phyloP scores from a whole-genome alignment of 2,113 vertebrate species.

The Plecotus auritus region DNA sequence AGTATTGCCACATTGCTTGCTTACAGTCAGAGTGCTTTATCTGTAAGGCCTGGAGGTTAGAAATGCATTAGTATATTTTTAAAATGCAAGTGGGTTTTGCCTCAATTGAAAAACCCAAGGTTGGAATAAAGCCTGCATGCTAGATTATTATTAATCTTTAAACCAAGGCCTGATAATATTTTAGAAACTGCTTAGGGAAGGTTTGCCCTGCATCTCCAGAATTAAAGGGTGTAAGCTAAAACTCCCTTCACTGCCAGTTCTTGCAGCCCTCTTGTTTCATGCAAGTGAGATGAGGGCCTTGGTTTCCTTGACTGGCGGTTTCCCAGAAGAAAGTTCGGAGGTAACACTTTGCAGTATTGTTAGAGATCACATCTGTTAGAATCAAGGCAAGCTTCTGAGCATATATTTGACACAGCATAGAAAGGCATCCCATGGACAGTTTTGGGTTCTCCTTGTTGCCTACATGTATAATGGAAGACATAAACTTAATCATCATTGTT shows the following conservation, averaged over 20 bases:
- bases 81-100: neutral
- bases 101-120: neutral
- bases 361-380: neutral
- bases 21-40: neutral
- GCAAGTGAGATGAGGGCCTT: neutral
- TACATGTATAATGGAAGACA: neutral
- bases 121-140: neutral
- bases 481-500: neutral
- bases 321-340: neutral
- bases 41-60: neutral
- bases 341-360: neutral
- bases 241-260: neutral
- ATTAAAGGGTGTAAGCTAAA: neutral
- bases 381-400: neutral
- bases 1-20: neutral
- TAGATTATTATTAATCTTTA: neutral
- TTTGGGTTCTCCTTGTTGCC: neutral
- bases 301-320: neutral
- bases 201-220: neutral
- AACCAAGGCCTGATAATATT: neutral
- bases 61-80: neutral
- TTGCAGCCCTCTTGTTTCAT: neutral
- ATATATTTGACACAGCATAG: neutral
- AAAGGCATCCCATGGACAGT: neutral
- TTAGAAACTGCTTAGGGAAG: neutral